These are phyloP conservation scores for Vandiemenella viatica DNA, from an alignment of 2,888 invertebrate genomes.

Conservation along the genomic window DNA sequence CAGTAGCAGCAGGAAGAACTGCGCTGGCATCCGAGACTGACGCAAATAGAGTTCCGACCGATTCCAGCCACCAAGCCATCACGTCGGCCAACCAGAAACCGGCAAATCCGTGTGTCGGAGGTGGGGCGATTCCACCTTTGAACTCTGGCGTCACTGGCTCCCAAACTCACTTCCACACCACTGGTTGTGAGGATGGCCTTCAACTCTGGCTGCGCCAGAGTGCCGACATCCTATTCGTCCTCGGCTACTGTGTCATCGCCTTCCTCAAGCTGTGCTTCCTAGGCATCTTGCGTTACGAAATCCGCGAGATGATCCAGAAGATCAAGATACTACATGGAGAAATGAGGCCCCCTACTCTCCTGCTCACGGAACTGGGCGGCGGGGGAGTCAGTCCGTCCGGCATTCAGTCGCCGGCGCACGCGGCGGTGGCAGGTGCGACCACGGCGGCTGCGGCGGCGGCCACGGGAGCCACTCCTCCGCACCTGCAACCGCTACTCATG, in stretches of 20 bases:
- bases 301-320: slow-evolving; percentile 79
- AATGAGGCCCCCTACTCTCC: slow-evolving; percentile 22
- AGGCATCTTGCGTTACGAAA: slow-evolving; percentile 52
- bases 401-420: slow-evolving; percentile 2
- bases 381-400: not conserved
- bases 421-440: slow-evolving; percentile 1
- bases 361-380: slow-evolving; percentile 10
- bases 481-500: slow-evolving; percentile 21
- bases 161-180: slow-evolving; percentile 20
- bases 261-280: slow-evolving; percentile 81
- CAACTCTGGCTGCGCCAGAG: slow-evolving; percentile 60
- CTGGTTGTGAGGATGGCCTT: slow-evolving; percentile 59
- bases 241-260: slow-evolving; percentile 78
- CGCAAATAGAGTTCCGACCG: slow-evolving; percentile 4
- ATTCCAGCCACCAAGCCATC: not conserved
- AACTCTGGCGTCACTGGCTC: too few species aligned
- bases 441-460: not conserved
- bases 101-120: not conserved
- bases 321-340: slow-evolving; percentile 63
- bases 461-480: slow-evolving; percentile 24
- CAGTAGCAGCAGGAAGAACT: not conserved
- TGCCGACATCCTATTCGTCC: slow-evolving; percentile 63
- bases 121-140: not conserved
- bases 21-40: slow-evolving; percentile 1
- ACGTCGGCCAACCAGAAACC: too few species aligned